A percentile compares a stretch with the other conserved stretches of the same genome.
Conservation (phyloP, 2,888 invertebrate genomes). For the Blastobasis adustella region DNA sequence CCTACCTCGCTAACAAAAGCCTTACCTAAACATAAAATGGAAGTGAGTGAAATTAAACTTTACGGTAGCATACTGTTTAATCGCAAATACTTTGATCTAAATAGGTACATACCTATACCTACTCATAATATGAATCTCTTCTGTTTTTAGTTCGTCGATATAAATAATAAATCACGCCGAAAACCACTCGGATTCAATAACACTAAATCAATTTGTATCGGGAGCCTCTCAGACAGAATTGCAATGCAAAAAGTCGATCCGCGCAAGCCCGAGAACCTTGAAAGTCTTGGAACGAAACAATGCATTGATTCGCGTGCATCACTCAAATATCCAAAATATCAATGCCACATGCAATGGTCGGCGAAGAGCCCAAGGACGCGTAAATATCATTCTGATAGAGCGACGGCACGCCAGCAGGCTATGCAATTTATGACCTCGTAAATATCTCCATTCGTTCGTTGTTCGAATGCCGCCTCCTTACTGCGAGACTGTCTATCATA, state of each 20-base stretch:
- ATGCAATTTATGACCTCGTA: conserved; percentile 32
- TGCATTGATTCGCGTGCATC: conserved; percentile 38
- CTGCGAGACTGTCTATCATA: no score
- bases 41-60: no score
- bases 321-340: conserved; percentile 22
- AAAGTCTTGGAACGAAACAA: conserved; percentile 12
- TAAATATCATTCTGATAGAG: conserved; percentile 15
- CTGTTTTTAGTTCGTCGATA: no score
- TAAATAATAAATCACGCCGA: no score
- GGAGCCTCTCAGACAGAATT: background rate
- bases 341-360: conserved; percentile 12
- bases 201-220: background rate
- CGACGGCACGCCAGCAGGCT: conserved; percentile 30
- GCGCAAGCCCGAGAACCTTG: conserved; percentile 27
- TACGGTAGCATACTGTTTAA: no score
- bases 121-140: no score
- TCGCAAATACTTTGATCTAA: no score
- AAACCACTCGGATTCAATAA: no score
- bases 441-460: background rate
- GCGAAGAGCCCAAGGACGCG: conserved; percentile 9
- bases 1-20: background rate
- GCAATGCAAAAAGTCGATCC: conserved; percentile 2
- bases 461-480: no score
- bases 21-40: no score
- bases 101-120: no score